Conservation (phyloP, 2,113 vertebrate genomes). For the Peromyscus maniculatus region DNA sequence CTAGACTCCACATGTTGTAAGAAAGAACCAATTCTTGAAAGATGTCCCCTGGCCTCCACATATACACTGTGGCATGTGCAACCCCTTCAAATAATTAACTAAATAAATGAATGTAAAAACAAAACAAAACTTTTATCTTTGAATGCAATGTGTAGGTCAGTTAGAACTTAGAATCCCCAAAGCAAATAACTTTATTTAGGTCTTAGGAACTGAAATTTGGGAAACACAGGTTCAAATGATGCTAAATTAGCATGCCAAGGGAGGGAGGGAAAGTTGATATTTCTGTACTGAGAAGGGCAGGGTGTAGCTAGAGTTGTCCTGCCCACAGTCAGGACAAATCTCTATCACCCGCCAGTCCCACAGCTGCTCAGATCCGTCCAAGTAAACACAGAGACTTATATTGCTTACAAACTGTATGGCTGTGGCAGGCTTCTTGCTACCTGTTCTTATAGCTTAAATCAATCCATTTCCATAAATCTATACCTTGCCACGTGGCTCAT, state of each 20-base stretch:
- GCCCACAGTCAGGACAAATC: too few species aligned
- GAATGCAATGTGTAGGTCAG: not conserved
- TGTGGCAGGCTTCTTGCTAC: too few species aligned
- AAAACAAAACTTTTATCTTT: not conserved
- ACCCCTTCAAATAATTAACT: not conserved
- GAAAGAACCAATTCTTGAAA: not conserved
- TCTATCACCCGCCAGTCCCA: too few species aligned
- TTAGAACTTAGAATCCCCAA: not conserved
- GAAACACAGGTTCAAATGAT: not conserved
- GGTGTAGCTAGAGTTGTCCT: too few species aligned
- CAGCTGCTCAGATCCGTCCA: too few species aligned
- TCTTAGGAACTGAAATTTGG: not conserved
- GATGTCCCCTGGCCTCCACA: not conserved
- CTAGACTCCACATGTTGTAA: not conserved
- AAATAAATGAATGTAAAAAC: not conserved
- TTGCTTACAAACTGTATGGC: too few species aligned
- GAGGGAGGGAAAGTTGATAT: not conserved
- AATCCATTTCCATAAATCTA: too few species aligned
- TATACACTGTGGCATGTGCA: not conserved
- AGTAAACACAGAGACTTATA: too few species aligned
- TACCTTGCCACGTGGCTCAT: too few species aligned
- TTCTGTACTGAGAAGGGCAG: not conserved
- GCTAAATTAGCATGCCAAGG: not conserved
- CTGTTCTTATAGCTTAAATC: too few species aligned
- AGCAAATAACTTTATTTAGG: not conserved